Conservation (phyloP, 2,888 invertebrate genomes). For the Bugula neritina region DNA sequence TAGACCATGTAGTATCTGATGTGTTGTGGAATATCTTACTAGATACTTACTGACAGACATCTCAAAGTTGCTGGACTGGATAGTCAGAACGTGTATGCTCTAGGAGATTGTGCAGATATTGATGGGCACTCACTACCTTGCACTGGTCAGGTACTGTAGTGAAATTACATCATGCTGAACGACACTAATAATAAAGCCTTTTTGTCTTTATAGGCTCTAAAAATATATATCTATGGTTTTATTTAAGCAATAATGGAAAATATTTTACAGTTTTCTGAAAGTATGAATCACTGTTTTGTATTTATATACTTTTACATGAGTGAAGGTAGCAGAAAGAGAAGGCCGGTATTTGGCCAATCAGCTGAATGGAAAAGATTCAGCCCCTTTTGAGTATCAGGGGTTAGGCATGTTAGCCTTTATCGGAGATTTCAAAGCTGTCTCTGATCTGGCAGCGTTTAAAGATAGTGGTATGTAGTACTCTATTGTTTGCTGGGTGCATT, state of each 20-base stretch:
- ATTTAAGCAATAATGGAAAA: too few species aligned
- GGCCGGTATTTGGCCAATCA: slow-evolving; percentile 49
- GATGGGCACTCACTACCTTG: slow-evolving; percentile 46
- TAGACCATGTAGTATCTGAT: too few species aligned
- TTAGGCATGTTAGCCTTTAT: slow-evolving; percentile 55
- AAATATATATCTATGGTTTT: too few species aligned
- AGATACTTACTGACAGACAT: too few species aligned
- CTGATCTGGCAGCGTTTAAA: slow-evolving; percentile 51
- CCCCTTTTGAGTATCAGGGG: slow-evolving; percentile 40
- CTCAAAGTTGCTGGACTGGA: slow-evolving; percentile 42
- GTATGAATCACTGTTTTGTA: too few species aligned
- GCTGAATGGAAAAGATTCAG: slow-evolving; percentile 34
- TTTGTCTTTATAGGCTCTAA: too few species aligned
- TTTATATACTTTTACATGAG: neutral
- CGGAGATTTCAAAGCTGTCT: slow-evolving; percentile 50
- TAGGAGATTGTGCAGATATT: slow-evolving; percentile 54
- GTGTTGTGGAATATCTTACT: too few species aligned
- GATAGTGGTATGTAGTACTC: slow-evolving; percentile 29
- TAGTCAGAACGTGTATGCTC: slow-evolving; percentile 43
- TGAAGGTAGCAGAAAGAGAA: slow-evolving; percentile 53
- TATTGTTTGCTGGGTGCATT: neutral
- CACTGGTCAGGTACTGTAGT: slow-evolving; percentile 54
- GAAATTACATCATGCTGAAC: too few species aligned
- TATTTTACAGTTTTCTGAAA: too few species aligned
- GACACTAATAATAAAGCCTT: neutral